Conservation (phyloP, 2,888 invertebrate species). For the Schizaphis graminum region DNA sequence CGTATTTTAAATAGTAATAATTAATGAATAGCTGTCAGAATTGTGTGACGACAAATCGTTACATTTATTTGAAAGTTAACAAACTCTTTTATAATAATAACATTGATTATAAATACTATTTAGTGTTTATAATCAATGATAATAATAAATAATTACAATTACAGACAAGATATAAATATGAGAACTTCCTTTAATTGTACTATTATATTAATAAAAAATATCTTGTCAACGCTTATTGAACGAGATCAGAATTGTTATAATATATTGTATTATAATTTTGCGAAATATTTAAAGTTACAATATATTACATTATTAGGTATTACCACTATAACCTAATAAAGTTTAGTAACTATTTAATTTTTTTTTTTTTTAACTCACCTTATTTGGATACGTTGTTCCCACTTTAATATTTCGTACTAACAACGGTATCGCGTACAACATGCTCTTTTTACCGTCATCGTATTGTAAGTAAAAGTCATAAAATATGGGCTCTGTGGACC, state of each 20-base stretch:
- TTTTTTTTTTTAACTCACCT: conserved; percentile 68
- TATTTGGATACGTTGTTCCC: conserved; percentile 71
- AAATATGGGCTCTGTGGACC: conserved; percentile 71
- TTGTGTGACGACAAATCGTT: too few relatives aligned
- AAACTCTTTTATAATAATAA: too few relatives aligned
- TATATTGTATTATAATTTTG: neutral
- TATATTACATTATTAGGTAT: neutral
- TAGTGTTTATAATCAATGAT: too few relatives aligned
- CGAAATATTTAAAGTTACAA: neutral
- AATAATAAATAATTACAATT: too few relatives aligned
- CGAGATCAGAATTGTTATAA: neutral
- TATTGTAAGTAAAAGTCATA: conserved; percentile 74
- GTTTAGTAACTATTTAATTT: neutral
- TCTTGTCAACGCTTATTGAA: neutral
- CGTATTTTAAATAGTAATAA: too few relatives aligned
- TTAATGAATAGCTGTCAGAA: too few relatives aligned
- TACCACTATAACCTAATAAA: too few relatives aligned
- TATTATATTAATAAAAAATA: too few relatives aligned
- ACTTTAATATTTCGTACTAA: conserved; percentile 73
- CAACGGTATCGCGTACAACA: conserved; percentile 75
- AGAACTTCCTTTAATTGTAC: too few relatives aligned
- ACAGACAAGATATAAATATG: too few relatives aligned
- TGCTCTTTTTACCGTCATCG: conserved; percentile 71
- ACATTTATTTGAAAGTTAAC: too few relatives aligned
- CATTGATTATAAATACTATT: too few relatives aligned